phyloP scores from a whole-genome alignment of 1,140 invertebrate species.

The Drosophila simulans region DNA sequence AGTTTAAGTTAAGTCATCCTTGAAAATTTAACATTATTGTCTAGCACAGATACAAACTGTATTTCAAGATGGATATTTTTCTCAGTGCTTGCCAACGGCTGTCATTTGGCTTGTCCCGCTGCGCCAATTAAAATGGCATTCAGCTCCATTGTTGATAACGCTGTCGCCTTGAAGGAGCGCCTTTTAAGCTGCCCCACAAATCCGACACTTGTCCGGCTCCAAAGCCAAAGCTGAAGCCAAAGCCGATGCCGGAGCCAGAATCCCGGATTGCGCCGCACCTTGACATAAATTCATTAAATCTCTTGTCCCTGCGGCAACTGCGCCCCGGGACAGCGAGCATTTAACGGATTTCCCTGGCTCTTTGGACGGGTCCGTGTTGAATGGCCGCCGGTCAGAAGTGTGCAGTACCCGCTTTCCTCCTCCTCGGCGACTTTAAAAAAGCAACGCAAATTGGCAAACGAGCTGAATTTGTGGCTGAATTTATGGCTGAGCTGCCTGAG shows the following conservation, averaged over 20 bases:
- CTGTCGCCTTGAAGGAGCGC: constrained; percentile 19
- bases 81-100: constrained; percentile 11
- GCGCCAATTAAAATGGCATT: constrained; percentile 80
- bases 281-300: constrained; percentile 68
- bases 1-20: no score
- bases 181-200: constrained; percentile 29
- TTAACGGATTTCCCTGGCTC: constrained; percentile 46
- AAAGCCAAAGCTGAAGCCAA: not conserved
- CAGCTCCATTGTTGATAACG: constrained; percentile 50
- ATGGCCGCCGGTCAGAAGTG: constrained; percentile 36
- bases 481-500: constrained; percentile 15
- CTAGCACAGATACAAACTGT: no score
- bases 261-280: constrained; percentile 44
- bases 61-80: not conserved
- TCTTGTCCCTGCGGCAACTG: constrained; percentile 35
- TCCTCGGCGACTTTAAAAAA: constrained; percentile 23
- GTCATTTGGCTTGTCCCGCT: constrained; percentile 46
- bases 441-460: constrained; percentile 42
- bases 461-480: constrained; percentile 20
- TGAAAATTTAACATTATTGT: no score
- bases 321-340: constrained; percentile 38
- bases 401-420: not conserved
- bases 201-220: constrained; percentile 50
- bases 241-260: not conserved
- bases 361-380: constrained; percentile 12